phyloP scores from a whole-genome alignment of 2,888 invertebrate species.

The Miltochrista miniata region DNA sequence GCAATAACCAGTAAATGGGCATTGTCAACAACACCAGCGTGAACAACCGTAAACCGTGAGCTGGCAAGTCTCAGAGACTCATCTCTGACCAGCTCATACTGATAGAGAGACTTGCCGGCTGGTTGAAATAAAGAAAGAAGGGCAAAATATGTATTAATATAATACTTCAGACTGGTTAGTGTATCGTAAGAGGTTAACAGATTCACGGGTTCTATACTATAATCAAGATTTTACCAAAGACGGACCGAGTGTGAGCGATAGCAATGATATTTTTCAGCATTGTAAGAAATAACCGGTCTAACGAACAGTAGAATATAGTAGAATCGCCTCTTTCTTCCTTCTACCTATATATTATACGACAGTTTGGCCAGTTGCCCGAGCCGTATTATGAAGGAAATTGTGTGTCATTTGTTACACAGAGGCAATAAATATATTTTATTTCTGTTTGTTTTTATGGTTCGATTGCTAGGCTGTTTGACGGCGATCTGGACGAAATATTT shows the following conservation, averaged over 20 bases:
- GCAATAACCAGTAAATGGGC: background rate
- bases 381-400: background rate
- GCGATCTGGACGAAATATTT: slow-evolving; percentile 10
- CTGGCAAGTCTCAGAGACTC: too few species aligned
- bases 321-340: background rate
- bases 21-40: too few species aligned
- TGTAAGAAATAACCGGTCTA: too few species aligned
- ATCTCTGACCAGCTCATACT: too few species aligned
- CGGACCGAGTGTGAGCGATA: background rate
- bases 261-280: background rate
- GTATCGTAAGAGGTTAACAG: too few species aligned
- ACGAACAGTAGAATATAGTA: background rate
- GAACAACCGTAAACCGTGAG: too few species aligned
- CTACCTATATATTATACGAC: background rate
- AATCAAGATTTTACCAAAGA: too few species aligned
- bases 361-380: background rate
- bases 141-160: too few species aligned
- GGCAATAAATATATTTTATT: slow-evolving; percentile 12
- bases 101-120: too few species aligned
- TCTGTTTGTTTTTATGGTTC: slow-evolving; percentile 12
- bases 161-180: too few species aligned
- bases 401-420: background rate
- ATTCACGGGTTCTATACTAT: too few species aligned
- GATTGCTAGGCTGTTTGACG: slow-evolving; percentile 10
- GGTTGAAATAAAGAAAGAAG: too few species aligned